Conservation (phyloP, 2,113 vertebrate species). For the Collichthys lucidus region DNA sequence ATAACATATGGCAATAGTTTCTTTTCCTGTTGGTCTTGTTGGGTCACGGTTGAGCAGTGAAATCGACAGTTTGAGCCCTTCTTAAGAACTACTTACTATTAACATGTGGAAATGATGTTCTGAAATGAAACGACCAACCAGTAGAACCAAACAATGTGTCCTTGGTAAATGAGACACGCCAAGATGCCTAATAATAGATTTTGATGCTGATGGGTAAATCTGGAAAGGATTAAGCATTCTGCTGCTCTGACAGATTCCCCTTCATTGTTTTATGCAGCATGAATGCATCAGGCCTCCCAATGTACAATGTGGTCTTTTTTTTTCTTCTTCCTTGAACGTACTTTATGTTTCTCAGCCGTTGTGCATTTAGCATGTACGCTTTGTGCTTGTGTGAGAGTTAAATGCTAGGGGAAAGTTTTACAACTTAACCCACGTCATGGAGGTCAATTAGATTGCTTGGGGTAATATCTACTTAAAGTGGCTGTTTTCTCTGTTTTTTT, state of each 20-base stretch:
- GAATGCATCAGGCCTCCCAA: slow-evolving; percentile 63
- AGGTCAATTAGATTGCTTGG: slow-evolving; percentile 73
- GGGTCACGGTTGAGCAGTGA: slow-evolving; percentile 2
- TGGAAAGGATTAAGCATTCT: slow-evolving; percentile 79
- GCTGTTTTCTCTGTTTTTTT: slow-evolving; percentile 46
- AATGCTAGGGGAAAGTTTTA: slow-evolving; percentile 57
- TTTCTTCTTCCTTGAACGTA: slow-evolving; percentile 24
- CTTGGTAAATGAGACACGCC: slow-evolving; percentile 68
- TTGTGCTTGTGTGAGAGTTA: slow-evolving; percentile 41
- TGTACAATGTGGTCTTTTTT: slow-evolving; percentile 47
- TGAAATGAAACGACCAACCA: slow-evolving; percentile 56
- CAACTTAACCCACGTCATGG: slow-evolving; percentile 49
- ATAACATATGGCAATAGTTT: not conserved
- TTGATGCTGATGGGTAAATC: slow-evolving; percentile 78
- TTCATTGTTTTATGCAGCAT: slow-evolving; percentile 68
- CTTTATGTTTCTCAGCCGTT: slow-evolving; percentile 58
- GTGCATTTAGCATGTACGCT: slow-evolving; percentile 34
- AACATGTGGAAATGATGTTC: slow-evolving; percentile 72
- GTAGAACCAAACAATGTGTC: slow-evolving; percentile 69
- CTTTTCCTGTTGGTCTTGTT: slow-evolving; percentile 1
- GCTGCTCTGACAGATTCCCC: slow-evolving; percentile 72
- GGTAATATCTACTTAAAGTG: slow-evolving; percentile 68
- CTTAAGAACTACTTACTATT: slow-evolving; percentile 16
- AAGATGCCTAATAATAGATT: slow-evolving; percentile 79
- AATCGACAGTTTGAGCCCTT: slow-evolving; percentile 7